Percentiles rank a stretch among this genome's conserved stretches.
These are phyloP conservation scores for Sisor rabdophorus DNA, from an alignment of 2,113 vertebrate species.

Conservation along the genomic window DNA sequence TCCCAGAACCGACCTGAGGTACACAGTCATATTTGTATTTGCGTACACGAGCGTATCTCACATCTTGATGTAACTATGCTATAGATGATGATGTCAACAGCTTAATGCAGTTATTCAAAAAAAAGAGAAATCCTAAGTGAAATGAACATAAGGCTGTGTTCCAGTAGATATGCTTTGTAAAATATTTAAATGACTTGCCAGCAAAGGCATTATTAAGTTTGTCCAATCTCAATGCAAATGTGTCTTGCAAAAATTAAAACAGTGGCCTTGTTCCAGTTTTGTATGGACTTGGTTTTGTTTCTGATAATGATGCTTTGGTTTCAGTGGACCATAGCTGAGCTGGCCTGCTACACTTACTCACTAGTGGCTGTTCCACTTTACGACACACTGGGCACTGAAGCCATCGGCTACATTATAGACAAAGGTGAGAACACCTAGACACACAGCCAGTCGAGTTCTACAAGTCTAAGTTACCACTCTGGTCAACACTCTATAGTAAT, in stretches of 20 bases:
- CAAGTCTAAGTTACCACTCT: no score
- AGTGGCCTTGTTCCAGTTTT: not conserved
- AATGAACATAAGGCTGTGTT: not conserved
- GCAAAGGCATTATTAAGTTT: no score
- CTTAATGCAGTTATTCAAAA: no score
- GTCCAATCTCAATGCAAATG: not conserved
- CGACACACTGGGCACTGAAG: conserved; percentile 86
- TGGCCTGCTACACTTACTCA: conserved; percentile 88
- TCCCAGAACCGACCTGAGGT: conserved; percentile 97
- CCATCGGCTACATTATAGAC: conserved; percentile 83
- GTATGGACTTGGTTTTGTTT: not conserved
- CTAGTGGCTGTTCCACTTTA: conserved; percentile 91
- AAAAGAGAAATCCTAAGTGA: no score
- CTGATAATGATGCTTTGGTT: not conserved
- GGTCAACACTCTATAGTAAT: no score
- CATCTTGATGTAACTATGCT: not conserved
- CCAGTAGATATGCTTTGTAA: not conserved
- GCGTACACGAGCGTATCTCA: not conserved
- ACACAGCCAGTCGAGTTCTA: not conserved
- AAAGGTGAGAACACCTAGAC: conserved; percentile 72
- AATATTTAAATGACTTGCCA: no score
- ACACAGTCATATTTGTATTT: not conserved
- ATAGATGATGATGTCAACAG: not conserved
- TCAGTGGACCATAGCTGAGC: conserved; percentile 91
- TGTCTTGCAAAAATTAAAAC: not conserved